phyloP scores from a whole-genome alignment of 2,113 vertebrate species.

The Eidolon helvum region DNA sequence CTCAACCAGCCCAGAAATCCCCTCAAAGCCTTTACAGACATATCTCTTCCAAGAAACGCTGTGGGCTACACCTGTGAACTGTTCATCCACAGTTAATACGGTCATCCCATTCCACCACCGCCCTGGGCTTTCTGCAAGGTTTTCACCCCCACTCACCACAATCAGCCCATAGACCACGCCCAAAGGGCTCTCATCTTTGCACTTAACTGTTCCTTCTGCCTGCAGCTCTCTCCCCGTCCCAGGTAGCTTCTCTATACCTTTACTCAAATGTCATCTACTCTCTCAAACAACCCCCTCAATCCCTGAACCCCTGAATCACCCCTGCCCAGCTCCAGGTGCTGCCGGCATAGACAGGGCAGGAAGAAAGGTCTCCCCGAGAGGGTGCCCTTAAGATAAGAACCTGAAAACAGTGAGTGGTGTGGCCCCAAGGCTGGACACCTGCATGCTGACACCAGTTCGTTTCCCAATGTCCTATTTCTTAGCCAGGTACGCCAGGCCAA shows the following conservation, averaged over 20 bases:
- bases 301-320: not conserved
- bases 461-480: not conserved
- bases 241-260: not conserved
- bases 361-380: not conserved
- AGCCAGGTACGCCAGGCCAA: accelerated
- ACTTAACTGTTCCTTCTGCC: accelerated
- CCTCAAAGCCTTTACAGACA: not conserved
- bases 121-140: not conserved
- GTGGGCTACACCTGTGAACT: not conserved
- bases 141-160: not conserved
- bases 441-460: not conserved
- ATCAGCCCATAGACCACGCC: not conserved
- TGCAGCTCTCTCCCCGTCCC: not conserved
- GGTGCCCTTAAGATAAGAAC: not conserved
- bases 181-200: not conserved
- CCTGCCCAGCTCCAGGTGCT: not conserved
- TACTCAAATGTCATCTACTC: not conserved
- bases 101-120: not conserved
- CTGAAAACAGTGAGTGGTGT: accelerated
- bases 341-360: not conserved
- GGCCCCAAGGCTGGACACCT: accelerated
- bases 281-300: not conserved
- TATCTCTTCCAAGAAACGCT: not conserved
- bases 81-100: not conserved
- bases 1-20: not conserved